phyloP scores from a whole-genome alignment of 2,113 vertebrate genomes.

The Mus spicilegus region DNA sequence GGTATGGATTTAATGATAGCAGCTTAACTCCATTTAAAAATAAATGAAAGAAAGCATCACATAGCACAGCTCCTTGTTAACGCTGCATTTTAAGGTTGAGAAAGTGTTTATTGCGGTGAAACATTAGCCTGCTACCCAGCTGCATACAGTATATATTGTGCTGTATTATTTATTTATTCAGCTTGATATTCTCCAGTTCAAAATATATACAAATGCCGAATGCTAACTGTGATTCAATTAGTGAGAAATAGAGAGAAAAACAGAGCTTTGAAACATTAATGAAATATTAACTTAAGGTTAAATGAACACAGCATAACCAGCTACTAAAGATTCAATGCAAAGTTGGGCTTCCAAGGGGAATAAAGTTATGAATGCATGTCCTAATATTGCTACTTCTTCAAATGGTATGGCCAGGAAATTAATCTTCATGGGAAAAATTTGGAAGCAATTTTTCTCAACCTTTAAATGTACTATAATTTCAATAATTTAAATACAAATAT shows the following conservation, averaged over 20 bases:
- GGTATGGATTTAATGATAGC: slow-evolving; percentile 10
- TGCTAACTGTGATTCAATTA: slow-evolving; percentile 51
- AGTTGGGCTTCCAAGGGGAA: not conserved
- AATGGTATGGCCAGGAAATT: slow-evolving; percentile 4
- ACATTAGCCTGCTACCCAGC: not conserved
- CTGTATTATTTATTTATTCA: slow-evolving; percentile 26
- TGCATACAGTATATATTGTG: not conserved
- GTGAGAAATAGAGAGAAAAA: slow-evolving; percentile 55
- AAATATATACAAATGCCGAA: slow-evolving; percentile 17
- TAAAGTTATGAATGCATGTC: slow-evolving; percentile 13
- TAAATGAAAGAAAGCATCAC: slow-evolving; percentile 18
- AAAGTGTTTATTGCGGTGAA: not conserved
- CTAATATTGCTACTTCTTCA: not conserved
- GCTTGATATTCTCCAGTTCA: slow-evolving; percentile 30
- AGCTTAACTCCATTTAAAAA: slow-evolving; percentile 27
- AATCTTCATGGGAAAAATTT: not conserved
- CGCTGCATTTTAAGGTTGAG: not conserved
- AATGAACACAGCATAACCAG: slow-evolving; percentile 58
- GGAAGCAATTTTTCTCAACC: not conserved
- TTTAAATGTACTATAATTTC: slow-evolving; percentile 14
- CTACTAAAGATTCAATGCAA: slow-evolving; percentile 34
- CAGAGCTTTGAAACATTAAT: slow-evolving; percentile 43
- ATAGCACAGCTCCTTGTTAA: not conserved
- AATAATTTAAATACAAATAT: slow-evolving; percentile 38
- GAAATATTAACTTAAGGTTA: slow-evolving; percentile 67